Base-by-base conservation (phyloP, 2,797 vertebrate species). In the Dicrostonyx torquatus region DNA sequence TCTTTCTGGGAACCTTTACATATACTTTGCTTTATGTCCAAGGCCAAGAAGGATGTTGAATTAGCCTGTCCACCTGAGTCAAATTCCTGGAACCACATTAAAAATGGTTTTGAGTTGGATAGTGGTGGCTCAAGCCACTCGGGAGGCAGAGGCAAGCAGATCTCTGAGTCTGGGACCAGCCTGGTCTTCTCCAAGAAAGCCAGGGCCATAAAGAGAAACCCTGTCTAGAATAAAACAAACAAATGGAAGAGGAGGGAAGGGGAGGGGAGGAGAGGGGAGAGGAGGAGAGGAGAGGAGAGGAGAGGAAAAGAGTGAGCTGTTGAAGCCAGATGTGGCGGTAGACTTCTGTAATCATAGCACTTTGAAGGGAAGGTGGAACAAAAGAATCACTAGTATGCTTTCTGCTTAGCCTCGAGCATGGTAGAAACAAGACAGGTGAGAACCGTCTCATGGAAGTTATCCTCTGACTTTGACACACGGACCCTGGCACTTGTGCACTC, bases 41-140 rank as follows among this genome's bases (percentile, higher is more conserved):
- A 62, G 60, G 55, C 64, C 90, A 89, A 95, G 58, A 77, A 26
- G 26, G n/a, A 83, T 83, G 53, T 15, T 84, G 77, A 58, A 84
- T n/a, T 40, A 86, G n/a, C 5, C 66, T 40, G 24, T 29, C 48
- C 55, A 72, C 45, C n/a, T 31, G 15, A 31, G 45, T 86, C 53
- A 53, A 70, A 70, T 53, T 1, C 34, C 48, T 48, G 18, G 34
- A 53, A 70, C 48, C 64, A 53, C 15, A 72, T 55, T 50, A 72
- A 86, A 86, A 86, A 50, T 12, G 14, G 9, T 31, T 34, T 31
- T 40, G 37, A 10, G 37, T 9, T 20, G n/a, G 66, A 18, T 7
- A n/a, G n/a, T 70, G 20, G 68, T 72, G 20, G 20, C 5, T 22
- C 37, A 72, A 10, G 9, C 2, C 4, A 72, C 68, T 40, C 20